phyloP scores from a whole-genome alignment of 1,140 invertebrate species.

The Neodiprion virginianus region DNA sequence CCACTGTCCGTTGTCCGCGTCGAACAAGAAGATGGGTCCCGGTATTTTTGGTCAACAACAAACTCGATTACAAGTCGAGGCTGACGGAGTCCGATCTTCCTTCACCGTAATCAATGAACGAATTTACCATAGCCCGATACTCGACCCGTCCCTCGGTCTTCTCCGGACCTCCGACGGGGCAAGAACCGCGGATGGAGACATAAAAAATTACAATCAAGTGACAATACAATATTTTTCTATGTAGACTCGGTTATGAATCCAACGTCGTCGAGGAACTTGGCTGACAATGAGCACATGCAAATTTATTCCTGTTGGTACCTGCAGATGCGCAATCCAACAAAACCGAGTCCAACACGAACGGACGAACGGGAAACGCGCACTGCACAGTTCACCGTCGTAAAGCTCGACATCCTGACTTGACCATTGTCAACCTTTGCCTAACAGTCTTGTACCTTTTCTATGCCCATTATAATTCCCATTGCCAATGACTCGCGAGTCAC shows the following conservation, averaged over 20 bases:
- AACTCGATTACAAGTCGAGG: background rate
- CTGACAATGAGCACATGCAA: background rate
- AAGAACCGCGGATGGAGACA: background rate
- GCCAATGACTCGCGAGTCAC: background rate
- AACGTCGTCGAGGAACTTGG: background rate
- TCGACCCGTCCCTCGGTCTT: background rate
- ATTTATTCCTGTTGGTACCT: background rate
- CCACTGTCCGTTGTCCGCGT: constrained; percentile 8
- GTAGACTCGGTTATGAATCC: too few relatives aligned
- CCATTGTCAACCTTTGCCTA: background rate
- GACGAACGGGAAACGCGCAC: background rate
- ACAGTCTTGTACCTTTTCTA: background rate
- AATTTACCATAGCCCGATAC: background rate
- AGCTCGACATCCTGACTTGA: background rate
- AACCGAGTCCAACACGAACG: background rate
- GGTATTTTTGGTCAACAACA: background rate
- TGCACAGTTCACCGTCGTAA: background rate
- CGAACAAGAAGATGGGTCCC: background rate
- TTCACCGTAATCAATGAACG: background rate
- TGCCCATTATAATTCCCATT: background rate
- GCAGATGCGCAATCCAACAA: background rate
- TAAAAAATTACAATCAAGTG: background rate
- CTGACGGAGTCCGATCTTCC: background rate
- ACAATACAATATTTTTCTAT: background rate
- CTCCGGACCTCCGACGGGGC: background rate